Conservation (phyloP, 2,113 vertebrate species). For the Anas platyrhynchos region DNA sequence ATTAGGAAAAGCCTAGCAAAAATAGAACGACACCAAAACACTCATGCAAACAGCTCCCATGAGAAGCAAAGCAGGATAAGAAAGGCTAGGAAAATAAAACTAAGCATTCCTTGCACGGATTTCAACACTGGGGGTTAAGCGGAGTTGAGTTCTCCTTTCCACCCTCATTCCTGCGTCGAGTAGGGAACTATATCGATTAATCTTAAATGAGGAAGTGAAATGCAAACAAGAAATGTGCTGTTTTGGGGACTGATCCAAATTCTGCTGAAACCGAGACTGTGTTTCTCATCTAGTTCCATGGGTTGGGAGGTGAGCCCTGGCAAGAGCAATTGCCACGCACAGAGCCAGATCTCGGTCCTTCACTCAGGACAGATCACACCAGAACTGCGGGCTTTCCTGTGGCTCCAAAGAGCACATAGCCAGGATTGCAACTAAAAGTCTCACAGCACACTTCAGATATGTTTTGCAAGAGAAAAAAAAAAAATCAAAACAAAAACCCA, state of each 20-base stretch:
- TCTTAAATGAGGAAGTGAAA: neutral
- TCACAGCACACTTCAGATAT: neutral
- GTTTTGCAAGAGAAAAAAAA: neutral
- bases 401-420: neutral
- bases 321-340: neutral
- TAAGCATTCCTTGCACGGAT: constrained; percentile 1
- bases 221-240: constrained; percentile 26
- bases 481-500: too few species aligned
- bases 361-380: neutral
- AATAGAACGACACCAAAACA: constrained; percentile 40
- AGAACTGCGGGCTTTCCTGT: neutral
- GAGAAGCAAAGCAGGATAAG: constrained; percentile 23
- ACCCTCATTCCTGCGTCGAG: neutral
- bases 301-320: neutral
- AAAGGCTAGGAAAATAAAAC: constrained; percentile 48
- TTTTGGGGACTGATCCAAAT: neutral
- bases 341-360: neutral
- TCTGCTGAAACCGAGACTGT: neutral
- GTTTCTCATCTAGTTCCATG: neutral
- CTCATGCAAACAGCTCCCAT: constrained; percentile 57
- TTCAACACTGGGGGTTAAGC: constrained; percentile 17
- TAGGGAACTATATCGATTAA: constrained; percentile 5
- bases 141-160: constrained; percentile 16
- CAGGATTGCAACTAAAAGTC: neutral
- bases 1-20: constrained; percentile 20